Base-by-base conservation (phyloP, 1,140 invertebrate species). In the Drosophila gunungcola region DNA sequence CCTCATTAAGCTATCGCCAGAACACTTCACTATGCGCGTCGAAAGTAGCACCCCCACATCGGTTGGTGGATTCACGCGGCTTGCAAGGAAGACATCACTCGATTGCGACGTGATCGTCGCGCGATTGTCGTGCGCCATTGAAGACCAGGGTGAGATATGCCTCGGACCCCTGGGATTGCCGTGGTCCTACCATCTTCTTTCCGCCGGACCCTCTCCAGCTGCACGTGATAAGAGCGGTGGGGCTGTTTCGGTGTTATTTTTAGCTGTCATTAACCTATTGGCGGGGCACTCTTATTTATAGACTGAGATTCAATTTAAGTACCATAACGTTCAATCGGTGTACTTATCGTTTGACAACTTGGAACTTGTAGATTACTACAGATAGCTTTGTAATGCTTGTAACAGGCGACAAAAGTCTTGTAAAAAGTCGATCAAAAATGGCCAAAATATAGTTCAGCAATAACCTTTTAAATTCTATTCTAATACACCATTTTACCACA, bases 211-310 rank as follows among this genome's bases (percentile, higher is more conserved):
- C 53, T 54, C 32, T 42, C 39, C 36, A 12, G 73, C 73, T 61
- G 68, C 81, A 84, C 67, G 81, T 84, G 81, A 84, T 84, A 85
- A 84, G 81, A 68, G 32, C 39, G 12, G n/a, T 25, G 43, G 27
- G 34, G 25, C 38, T 41, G 45, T 60, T 5, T 55, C 39, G 32
- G 41, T 45, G 25, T 16, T 84, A 80, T 80, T 72, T 73, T 85
- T 80, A 61, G 65, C 58, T 62, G 68, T 65, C 67, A 45, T 56
- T 68, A 79, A 85, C 67, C 73, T 73, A 57, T 68, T 64, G 62
- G 9, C 41, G 52, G 38, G 45, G 51, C 57, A 49, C 29, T 42
- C 27, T 73, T 84, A 84, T 85, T 85, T 73, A 78, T 84, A 85
- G 73, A 58, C 45, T 61, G 16, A 72, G 72, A 83, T 79, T 70